Percentiles rank a stretch among this genome's conserved stretches.
Conservation (phyloP, 2,888 invertebrate species). For the Aelia acuminata region DNA sequence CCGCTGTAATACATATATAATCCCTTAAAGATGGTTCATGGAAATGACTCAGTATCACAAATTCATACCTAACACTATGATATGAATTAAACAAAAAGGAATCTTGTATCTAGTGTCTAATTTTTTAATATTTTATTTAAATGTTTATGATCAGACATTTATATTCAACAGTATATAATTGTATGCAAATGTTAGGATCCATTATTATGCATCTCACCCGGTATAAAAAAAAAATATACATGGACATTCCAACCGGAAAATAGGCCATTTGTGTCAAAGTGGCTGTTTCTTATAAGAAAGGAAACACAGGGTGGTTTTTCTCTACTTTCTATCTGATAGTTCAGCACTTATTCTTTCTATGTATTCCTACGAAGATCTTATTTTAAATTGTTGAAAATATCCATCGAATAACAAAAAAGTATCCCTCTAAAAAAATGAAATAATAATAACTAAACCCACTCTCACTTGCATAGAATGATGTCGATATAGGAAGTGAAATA, state of each 20-base stretch:
- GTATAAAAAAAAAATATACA: not conserved
- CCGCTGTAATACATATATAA: no score
- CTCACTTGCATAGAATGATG: not conserved
- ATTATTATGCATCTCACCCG: not conserved
- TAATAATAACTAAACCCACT: not conserved
- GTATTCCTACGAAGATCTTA: not conserved
- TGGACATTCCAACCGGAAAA: not conserved
- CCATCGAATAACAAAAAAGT: not conserved
- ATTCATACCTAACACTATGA: no score
- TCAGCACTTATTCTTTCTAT: not conserved
- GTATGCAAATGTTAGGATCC: not conserved
- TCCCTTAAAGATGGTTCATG: no score
- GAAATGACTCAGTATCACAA: no score
- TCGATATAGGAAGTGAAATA: not conserved
- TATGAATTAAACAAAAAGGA: no score
- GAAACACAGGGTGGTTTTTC: not conserved
- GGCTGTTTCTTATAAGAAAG: conserved; percentile 2
- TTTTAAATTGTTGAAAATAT: not conserved
- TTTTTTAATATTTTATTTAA: no score
- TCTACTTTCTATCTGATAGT: not conserved
- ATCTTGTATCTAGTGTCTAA: no score
- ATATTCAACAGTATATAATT: not conserved
- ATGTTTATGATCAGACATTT: no score
- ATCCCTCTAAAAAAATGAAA: not conserved
- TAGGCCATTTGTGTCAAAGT: not conserved